Conservation (phyloP, 2,113 vertebrate species). For the Pomatorhinus ruficollis region DNA sequence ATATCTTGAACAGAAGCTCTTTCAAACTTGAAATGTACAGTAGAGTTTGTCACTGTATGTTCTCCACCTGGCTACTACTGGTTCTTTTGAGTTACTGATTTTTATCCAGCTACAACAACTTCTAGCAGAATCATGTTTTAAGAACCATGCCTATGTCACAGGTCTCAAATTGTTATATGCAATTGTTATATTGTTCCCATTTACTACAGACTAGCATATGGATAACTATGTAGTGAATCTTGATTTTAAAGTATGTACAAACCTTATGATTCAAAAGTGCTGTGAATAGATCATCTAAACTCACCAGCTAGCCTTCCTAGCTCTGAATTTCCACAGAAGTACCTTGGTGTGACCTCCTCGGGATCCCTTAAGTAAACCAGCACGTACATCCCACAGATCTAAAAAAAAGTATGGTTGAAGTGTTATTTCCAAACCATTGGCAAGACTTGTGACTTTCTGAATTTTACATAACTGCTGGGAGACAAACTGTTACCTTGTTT, state of each 20-base stretch:
- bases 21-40: not conserved
- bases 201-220: not conserved
- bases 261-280: not conserved
- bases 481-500: not conserved
- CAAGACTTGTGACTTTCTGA: not conserved
- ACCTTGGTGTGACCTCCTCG: not conserved
- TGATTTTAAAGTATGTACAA: not conserved
- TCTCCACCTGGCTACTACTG: not conserved
- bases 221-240: not conserved
- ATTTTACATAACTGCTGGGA: not conserved
- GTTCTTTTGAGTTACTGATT: not conserved
- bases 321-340: not conserved
- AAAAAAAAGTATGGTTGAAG: not conserved
- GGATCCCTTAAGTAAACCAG: not conserved
- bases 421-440: not conserved
- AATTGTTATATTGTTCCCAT: fast-evolving
- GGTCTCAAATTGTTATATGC: not conserved
- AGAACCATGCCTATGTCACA: not conserved
- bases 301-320: not conserved
- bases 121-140: not conserved
- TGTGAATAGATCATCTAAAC: not conserved
- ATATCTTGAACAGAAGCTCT: not conserved
- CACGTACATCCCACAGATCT: not conserved
- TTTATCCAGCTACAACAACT: not conserved
- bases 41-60: not conserved